Percentiles rank a stretch among this genome's conserved stretches.
Conservation (phyloP, 2,113 vertebrate genomes). For the Neopipo cinnamomea region DNA sequence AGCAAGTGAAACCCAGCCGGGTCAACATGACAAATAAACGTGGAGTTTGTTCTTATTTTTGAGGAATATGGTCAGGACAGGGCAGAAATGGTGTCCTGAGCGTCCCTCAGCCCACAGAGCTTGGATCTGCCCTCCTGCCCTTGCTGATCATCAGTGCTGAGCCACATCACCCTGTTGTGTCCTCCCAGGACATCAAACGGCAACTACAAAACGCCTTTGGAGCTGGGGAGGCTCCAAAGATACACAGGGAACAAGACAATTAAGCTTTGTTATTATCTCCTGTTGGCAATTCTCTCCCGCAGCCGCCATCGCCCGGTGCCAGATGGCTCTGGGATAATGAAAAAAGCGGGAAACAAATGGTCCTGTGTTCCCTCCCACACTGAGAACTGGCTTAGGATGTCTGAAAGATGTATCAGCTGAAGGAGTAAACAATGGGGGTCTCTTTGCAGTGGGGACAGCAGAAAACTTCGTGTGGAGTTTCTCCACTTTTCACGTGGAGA, state of each 20-base stretch:
- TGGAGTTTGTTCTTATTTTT: not conserved
- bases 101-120: not conserved
- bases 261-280: not conserved
- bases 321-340: not conserved
- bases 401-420: not conserved
- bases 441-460: not conserved
- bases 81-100: not conserved
- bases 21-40: not conserved
- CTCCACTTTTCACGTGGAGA: too few species aligned
- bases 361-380: not conserved
- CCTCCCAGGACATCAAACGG: not conserved
- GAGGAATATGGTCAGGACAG: not conserved
- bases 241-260: not conserved
- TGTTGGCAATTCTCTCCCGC: not conserved
- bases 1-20: not conserved
- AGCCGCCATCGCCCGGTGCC: not conserved
- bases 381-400: not conserved
- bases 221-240: not conserved
- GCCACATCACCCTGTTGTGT: not conserved
- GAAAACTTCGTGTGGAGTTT: not conserved
- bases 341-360: slow-evolving; percentile 22
- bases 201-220: not conserved
- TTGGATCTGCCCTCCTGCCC: not conserved
- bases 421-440: too few species aligned
- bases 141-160: not conserved